Percentiles rank a stretch among this genome's conserved stretches.
Evolutionary conservation across 2,797 vertebrate species (phyloP).

Genomic region (Cephalopachus bancanus): DNA sequence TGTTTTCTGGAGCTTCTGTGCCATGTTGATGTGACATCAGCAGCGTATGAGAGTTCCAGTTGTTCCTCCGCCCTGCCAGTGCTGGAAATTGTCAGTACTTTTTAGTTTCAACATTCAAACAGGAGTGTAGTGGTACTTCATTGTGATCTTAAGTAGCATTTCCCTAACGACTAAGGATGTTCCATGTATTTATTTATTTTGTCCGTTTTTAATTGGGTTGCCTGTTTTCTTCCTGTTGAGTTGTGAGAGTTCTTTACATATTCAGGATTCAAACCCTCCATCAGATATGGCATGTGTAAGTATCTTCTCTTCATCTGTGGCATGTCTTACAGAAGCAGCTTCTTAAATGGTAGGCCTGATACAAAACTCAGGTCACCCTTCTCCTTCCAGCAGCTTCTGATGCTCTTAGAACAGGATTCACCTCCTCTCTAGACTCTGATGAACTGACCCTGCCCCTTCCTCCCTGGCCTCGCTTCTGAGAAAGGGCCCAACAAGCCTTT

Average conservation of each 20-base stretch:
- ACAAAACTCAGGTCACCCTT: not conserved
- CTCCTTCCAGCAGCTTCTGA: not conserved
- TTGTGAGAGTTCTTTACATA: not conserved
- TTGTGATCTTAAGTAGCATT: not conserved
- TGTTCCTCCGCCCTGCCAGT: not conserved
- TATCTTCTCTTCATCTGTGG: not conserved
- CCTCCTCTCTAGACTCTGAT: not conserved
- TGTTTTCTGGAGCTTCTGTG: not conserved
- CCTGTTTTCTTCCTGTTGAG: not conserved
- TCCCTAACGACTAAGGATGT: not conserved
- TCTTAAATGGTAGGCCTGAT: not conserved
- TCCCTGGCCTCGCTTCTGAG: not conserved
- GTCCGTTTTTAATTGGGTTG: not conserved
- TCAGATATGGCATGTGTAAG: rapidly evolving
- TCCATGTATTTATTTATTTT: not conserved
- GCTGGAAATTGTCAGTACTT: not conserved
- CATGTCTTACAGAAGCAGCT: not conserved
- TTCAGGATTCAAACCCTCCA: not conserved
- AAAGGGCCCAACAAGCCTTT: not conserved
- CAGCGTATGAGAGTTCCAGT: not conserved
- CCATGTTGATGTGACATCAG: not conserved
- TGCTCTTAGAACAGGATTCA: not conserved
- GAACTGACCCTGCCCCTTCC: not conserved
- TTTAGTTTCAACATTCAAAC: not conserved
- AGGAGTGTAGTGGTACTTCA: not conserved